Evolutionary conservation across 2,797 vertebrate genomes (phyloP).

Genomic region (Trichosurus vulpecula): DNA sequence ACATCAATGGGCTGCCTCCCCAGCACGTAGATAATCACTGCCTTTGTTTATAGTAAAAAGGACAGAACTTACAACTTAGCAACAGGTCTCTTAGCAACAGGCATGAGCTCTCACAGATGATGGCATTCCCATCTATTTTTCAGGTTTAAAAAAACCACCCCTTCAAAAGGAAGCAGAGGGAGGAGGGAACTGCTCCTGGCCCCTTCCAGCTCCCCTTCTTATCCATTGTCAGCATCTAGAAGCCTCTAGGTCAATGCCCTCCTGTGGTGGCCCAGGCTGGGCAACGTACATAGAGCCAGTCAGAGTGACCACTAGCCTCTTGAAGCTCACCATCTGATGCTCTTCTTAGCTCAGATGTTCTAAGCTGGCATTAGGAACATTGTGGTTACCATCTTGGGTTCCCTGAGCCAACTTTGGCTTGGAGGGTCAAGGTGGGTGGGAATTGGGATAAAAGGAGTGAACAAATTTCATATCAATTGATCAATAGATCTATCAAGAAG

Average conservation of each 20-base stretch:
- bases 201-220: not conserved
- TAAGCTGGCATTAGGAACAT: not conserved
- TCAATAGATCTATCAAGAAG: not conserved
- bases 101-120: conserved; percentile 58
- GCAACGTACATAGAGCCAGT: not conserved
- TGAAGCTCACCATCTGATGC: not conserved
- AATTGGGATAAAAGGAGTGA: not conserved
- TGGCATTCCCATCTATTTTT: conserved; percentile 56
- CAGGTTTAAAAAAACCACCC: not conserved
- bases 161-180: not conserved
- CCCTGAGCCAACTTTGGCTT: not conserved
- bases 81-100: conserved; percentile 88
- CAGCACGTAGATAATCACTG: conserved; percentile 63
- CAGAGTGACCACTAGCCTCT: not conserved
- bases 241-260: not conserved
- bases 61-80: conserved; percentile 82
- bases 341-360: not conserved
- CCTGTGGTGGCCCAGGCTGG: not conserved
- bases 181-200: not conserved
- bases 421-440: not conserved
- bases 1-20: conserved; percentile 75
- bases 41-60: conserved; percentile 82
- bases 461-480: not conserved
- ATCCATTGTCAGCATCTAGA: not conserved
- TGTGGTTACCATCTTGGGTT: not conserved